Percentiles rank a stretch among this genome's conserved stretches.
Evolutionary conservation across 2,888 invertebrate genomes (phyloP).

Genomic region (Tenthredo mesomela): DNA sequence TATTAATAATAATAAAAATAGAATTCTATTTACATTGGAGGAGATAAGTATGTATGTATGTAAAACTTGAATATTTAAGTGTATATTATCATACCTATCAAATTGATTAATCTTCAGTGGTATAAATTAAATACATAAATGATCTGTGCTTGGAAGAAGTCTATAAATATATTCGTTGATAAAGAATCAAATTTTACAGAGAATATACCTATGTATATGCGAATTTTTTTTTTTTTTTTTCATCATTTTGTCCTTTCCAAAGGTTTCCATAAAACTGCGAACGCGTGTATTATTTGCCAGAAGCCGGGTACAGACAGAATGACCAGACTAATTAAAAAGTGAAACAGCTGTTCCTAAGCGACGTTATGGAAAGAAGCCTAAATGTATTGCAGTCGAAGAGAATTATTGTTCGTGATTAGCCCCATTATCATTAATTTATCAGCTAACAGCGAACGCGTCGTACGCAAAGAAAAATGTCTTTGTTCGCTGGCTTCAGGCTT

Average conservation of each 20-base stretch:
- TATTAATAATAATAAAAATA: slow-evolving; percentile 10
- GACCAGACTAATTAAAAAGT: neutral
- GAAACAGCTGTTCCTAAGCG: neutral
- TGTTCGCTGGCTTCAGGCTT: neutral
- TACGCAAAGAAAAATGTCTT: neutral
- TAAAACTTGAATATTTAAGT: slow-evolving; percentile 6
- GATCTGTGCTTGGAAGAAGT: slow-evolving; percentile 25
- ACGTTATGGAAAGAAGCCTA: neutral
- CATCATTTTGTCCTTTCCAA: neutral
- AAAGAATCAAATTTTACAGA: neutral
- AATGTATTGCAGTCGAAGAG: neutral
- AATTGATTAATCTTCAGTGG: slow-evolving; percentile 18
- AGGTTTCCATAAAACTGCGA: neutral
- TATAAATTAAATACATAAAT: slow-evolving; percentile 31
- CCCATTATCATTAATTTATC: neutral
- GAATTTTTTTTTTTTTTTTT: too few relatives aligned
- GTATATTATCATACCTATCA: neutral
- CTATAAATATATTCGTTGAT: slow-evolving; percentile 30
- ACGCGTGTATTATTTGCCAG: neutral
- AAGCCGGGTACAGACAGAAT: neutral
- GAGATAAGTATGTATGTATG: neutral
- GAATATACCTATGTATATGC: neutral
- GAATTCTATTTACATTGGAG: slow-evolving; percentile 40
- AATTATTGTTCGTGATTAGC: neutral
- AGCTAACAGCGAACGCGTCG: neutral